These are phyloP conservation scores for Acipenser oxyrinchus DNA, from an alignment of 2,797 vertebrate genomes.

Conservation along the genomic window DNA sequence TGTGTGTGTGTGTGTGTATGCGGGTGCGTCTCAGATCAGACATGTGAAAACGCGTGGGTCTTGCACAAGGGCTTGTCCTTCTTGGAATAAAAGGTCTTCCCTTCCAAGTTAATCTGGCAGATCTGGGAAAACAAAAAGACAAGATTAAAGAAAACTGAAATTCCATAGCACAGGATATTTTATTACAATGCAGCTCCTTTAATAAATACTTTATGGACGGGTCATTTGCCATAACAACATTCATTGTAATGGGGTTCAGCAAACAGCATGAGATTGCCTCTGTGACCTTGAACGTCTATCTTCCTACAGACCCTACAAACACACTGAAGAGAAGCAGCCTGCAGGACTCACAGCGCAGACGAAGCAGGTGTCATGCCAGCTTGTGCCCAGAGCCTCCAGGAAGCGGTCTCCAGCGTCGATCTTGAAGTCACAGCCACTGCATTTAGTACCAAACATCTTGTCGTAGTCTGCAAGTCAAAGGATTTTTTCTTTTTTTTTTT, in stretches of 20 bases:
- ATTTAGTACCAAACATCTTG: conserved; percentile 99
- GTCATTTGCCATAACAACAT: too few species aligned
- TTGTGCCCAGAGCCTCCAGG: conserved; percentile 95
- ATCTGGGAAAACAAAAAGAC: conserved; percentile 59
- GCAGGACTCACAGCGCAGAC: conserved; percentile 86
- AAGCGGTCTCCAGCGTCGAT: conserved; percentile 97
- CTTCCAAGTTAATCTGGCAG: conserved; percentile 97
- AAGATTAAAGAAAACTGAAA: background rate
- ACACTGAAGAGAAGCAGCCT: too few species aligned
- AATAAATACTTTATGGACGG: too few species aligned
- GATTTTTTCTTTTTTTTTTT: too few species aligned
- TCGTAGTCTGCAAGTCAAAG: conserved; percentile 73
- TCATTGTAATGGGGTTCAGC: too few species aligned
- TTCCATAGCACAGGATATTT: background rate
- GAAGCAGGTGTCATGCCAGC: conserved; percentile 98
- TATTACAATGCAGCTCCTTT: too few species aligned
- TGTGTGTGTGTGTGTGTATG: too few species aligned
- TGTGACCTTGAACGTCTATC: too few species aligned
- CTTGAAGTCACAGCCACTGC: conserved; percentile 97
- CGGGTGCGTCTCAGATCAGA: conserved; percentile 51
- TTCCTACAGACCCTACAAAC: too few species aligned
- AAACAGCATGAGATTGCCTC: too few species aligned
- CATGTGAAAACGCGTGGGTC: conserved; percentile 91
- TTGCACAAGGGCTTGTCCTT: conserved; percentile 98
- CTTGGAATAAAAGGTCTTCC: conserved; percentile 98